phyloP scores from a whole-genome alignment of 2,888 invertebrate species.

The Stenichneumon culpator region DNA sequence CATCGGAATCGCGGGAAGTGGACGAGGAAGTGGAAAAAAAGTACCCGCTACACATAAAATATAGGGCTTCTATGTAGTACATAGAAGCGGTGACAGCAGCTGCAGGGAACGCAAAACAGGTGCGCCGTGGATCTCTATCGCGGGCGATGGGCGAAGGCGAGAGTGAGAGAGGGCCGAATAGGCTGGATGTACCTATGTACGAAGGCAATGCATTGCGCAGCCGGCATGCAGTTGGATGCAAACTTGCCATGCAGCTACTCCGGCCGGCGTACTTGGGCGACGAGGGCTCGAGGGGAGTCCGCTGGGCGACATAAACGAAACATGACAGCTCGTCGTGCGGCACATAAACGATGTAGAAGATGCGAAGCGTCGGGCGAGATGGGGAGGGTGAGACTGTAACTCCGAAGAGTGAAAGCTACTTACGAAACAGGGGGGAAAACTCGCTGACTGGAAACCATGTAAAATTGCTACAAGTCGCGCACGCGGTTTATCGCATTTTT shows the following conservation, averaged over 20 bases:
- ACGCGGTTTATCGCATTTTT: slow-evolving; percentile 23
- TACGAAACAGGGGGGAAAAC: background rate
- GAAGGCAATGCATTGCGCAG: slow-evolving; percentile 49
- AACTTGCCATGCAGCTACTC: slow-evolving; percentile 46
- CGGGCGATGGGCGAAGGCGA: slow-evolving; percentile 16
- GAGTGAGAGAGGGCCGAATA: slow-evolving; percentile 24
- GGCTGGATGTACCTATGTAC: slow-evolving; percentile 1
- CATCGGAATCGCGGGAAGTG: slow-evolving; percentile 38
- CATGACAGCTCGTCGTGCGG: slow-evolving; percentile 52
- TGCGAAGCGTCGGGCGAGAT: background rate
- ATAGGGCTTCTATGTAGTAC: slow-evolving; percentile 30
- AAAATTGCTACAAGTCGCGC: slow-evolving; percentile 12
- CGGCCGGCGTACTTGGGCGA: slow-evolving; percentile 32
- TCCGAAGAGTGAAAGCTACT: slow-evolving; percentile 14
- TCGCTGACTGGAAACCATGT: slow-evolving; percentile 2
- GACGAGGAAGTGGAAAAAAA: slow-evolving; percentile 6
- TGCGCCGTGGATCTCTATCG: slow-evolving; percentile 24
- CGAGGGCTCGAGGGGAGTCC: slow-evolving; percentile 7
- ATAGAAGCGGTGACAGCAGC: slow-evolving; percentile 46
- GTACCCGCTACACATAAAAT: slow-evolving; percentile 33
- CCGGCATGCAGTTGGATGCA: slow-evolving; percentile 34
- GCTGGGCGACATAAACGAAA: slow-evolving; percentile 58
- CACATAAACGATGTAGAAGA: slow-evolving; percentile 19
- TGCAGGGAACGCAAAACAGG: slow-evolving; percentile 56
- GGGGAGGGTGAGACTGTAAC: background rate